Evolutionary conservation across 2,113 vertebrate species (phyloP).

Genomic region (Notechis scutatus): DNA sequence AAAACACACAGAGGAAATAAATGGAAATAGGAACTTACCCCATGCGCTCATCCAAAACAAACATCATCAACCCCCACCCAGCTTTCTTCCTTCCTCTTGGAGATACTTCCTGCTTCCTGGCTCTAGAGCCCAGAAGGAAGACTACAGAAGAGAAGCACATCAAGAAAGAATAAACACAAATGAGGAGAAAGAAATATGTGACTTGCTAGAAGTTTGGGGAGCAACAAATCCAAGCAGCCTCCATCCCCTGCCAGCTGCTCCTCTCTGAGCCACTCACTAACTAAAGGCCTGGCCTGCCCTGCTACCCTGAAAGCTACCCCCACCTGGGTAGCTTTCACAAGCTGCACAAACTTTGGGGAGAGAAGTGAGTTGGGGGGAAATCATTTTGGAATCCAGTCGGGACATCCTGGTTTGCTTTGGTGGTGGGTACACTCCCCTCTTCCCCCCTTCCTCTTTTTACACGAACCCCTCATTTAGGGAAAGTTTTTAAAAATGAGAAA

Average conservation of each 20-base stretch:
- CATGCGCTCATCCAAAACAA: conserved; percentile 59
- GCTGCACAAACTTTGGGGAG: conserved; percentile 70
- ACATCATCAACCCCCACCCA: conserved; percentile 50
- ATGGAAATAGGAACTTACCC: conserved; percentile 69
- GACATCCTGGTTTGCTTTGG: conserved; percentile 66
- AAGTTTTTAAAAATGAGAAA: conserved; percentile 74
- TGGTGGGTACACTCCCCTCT: conserved; percentile 33
- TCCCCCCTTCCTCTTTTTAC: conserved; percentile 36
- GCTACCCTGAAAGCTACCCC: conserved; percentile 4
- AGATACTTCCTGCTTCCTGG: conserved; percentile 59
- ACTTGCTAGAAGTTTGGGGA: conserved; percentile 14
- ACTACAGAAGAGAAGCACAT: conserved; percentile 13
- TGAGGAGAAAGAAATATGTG: conserved; percentile 5
- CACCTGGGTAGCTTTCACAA: conserved; percentile 73
- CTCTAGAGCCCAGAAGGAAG: conserved; percentile 55
- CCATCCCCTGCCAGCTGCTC: conserved; percentile 47
- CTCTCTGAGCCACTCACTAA: conserved; percentile 63
- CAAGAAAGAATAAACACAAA: background rate
- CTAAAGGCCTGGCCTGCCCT: conserved; percentile 57
- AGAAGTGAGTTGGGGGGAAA: conserved; percentile 40
- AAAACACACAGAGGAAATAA: conserved; percentile 49
- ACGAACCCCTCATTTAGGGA: conserved; percentile 69
- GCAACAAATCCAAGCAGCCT: conserved; percentile 49
- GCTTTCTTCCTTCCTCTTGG: conserved; percentile 59
- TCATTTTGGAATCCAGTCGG: conserved; percentile 70